Evolutionary conservation across 2,888 invertebrate species (phyloP).

Genomic region (Pseudoips prasinana): DNA sequence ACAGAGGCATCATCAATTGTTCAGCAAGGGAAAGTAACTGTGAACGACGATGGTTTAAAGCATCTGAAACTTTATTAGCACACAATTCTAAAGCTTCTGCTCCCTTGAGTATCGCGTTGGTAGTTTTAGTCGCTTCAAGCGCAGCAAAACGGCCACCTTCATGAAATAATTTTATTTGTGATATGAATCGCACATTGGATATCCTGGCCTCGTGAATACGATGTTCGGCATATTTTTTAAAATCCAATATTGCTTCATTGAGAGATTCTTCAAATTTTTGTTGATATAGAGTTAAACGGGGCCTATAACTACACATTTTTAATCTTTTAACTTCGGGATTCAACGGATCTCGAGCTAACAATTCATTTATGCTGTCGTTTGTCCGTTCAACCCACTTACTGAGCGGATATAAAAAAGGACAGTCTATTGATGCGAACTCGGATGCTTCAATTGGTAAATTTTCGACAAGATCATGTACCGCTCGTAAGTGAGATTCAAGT

Average conservation of each 20-base stretch:
- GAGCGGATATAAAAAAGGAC: slow-evolving; percentile 55
- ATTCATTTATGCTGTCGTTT: slow-evolving; percentile 38
- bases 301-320: slow-evolving; percentile 59
- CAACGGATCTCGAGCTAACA: slow-evolving; percentile 33
- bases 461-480: slow-evolving; percentile 48
- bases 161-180: slow-evolving; percentile 48
- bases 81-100: slow-evolving; percentile 58
- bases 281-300: slow-evolving; percentile 52
- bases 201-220: slow-evolving; percentile 61
- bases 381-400: slow-evolving; percentile 46
- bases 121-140: slow-evolving; percentile 49
- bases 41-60: slow-evolving; percentile 43
- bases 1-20: slow-evolving; percentile 41
- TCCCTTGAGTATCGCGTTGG: slow-evolving; percentile 40
- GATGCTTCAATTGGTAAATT: slow-evolving; percentile 44
- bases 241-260: slow-evolving; percentile 35
- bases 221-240: slow-evolving; percentile 43
- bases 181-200: slow-evolving; percentile 57
- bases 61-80: slow-evolving; percentile 36
- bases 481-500: slow-evolving; percentile 55
- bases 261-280: slow-evolving; percentile 55
- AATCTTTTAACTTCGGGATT: slow-evolving; percentile 49
- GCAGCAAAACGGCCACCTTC: slow-evolving; percentile 59
- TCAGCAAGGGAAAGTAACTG: slow-evolving; percentile 51
- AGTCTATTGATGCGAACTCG: slow-evolving; percentile 44